These are phyloP conservation scores for Brachyhypopomus gauderio DNA, from an alignment of 2,113 vertebrate genomes.

Conservation along the genomic window DNA sequence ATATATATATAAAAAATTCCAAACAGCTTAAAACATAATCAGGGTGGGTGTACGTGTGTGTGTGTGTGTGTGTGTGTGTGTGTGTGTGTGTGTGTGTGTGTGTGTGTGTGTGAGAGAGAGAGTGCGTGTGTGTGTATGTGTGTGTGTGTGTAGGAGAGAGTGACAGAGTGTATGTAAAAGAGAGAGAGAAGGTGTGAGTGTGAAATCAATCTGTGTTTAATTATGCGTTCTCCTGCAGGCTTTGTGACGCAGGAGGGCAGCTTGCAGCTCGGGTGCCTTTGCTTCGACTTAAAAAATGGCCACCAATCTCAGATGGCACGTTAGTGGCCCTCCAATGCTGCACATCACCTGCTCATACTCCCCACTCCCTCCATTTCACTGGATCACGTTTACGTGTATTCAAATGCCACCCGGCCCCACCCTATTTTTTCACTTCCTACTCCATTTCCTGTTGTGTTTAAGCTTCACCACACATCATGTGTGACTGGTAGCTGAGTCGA, in stretches of 20 bases:
- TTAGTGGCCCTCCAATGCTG: slow-evolving; percentile 99
- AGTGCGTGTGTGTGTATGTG: neutral
- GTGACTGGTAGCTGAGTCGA: slow-evolving; percentile 79
- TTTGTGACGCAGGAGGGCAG: slow-evolving; percentile 85
- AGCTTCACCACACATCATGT: slow-evolving; percentile 74
- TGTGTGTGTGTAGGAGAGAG: slow-evolving; percentile 10
- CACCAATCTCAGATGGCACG: slow-evolving; percentile 97
- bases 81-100: slow-evolving; percentile 4
- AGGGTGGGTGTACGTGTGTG: neutral
- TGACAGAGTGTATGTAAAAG: slow-evolving; percentile 17
- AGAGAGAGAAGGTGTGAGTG: slow-evolving; percentile 55
- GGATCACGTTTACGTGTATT: slow-evolving; percentile 71
- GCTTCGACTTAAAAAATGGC: slow-evolving; percentile 95
- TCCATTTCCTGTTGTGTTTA: slow-evolving; percentile 64
- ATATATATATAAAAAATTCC: too few relatives aligned
- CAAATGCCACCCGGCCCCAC: slow-evolving; percentile 31
- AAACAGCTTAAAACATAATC: too few relatives aligned
- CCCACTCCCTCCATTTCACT: slow-evolving; percentile 74
- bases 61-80: neutral
- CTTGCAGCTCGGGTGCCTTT: slow-evolving; percentile 94
- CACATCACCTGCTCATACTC: slow-evolving; percentile 88
- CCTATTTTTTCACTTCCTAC: slow-evolving; percentile 66
- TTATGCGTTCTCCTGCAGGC: slow-evolving; percentile 86
- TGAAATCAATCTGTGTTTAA: slow-evolving; percentile 83
- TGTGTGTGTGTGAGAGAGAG: slow-evolving; percentile 1